Percentiles rank a stretch among this genome's conserved stretches.
Conservation (phyloP, 2,888 invertebrate genomes). For the Formica aserva region DNA sequence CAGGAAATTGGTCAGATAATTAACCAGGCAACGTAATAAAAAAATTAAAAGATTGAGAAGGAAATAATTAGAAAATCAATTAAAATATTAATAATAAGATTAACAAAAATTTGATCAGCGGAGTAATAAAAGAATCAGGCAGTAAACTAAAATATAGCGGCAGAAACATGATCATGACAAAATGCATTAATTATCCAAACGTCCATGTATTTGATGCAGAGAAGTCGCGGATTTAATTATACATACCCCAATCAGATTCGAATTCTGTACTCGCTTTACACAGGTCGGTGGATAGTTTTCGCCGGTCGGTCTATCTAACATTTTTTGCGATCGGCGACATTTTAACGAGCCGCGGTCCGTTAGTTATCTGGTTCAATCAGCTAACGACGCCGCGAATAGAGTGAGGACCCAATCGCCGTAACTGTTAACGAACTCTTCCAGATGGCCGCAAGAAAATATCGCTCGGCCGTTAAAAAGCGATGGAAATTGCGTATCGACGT, state of each 20-base stretch:
- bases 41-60: background rate
- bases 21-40: background rate
- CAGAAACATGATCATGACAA: background rate
- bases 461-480: background rate
- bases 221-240: constrained; percentile 27
- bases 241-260: background rate
- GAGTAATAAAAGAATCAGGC: background rate
- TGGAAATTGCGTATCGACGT: constrained; percentile 37
- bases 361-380: constrained; percentile 69
- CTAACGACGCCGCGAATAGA: constrained; percentile 63
- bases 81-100: background rate
- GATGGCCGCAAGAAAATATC: constrained; percentile 42
- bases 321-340: constrained; percentile 48
- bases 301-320: constrained; percentile 8
- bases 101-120: background rate
- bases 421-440: constrained; percentile 60
- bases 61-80: constrained; percentile 4
- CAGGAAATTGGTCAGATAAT: background rate
- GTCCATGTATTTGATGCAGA: background rate
- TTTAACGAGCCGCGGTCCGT: constrained; percentile 70
- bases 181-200: constrained; percentile 13
- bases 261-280: background rate
- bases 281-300: background rate
- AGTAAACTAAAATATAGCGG: background rate
- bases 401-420: constrained; percentile 47